A percentile compares a stretch with the other conserved stretches of the same genome.
Conservation (phyloP, 2,797 vertebrate species). For the Labroides dimidiatus region DNA sequence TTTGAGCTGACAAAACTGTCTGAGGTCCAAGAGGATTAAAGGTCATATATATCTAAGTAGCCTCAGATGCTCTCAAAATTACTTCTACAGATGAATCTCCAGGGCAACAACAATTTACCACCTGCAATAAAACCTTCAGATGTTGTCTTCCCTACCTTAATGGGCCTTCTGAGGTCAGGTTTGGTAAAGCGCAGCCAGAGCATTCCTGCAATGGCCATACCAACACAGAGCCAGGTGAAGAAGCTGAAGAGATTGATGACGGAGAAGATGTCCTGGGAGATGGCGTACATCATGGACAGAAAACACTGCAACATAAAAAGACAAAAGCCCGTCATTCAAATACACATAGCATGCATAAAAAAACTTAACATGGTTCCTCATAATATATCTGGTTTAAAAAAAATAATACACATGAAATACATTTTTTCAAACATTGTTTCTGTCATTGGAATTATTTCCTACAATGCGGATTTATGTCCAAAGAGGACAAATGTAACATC, state of each 20-base stretch:
- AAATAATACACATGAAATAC: too few species aligned
- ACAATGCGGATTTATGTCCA: too few species aligned
- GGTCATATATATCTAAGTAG: not conserved
- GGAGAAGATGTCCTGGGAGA: conserved; percentile 85
- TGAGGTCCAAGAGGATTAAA: conserved; percentile 9
- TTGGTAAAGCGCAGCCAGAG: conserved; percentile 81
- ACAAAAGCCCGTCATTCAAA: not conserved
- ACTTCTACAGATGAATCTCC: not conserved
- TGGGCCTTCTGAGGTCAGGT: conserved; percentile 77
- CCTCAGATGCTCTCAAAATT: not conserved
- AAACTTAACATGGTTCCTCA: too few species aligned
- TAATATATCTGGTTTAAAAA: too few species aligned
- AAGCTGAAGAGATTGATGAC: conserved; percentile 87
- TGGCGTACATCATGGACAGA: conserved; percentile 84
- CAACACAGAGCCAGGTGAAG: conserved; percentile 86
- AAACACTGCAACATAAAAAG: conserved; percentile 66
- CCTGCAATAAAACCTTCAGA: not conserved
- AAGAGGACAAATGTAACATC: too few species aligned
- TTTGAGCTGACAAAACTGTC: conserved; percentile 34
- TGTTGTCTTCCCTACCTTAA: conserved; percentile 73
- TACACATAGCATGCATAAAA: too few species aligned
- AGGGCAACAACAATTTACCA: not conserved
- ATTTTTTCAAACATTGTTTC: too few species aligned
- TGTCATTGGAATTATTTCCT: too few species aligned
- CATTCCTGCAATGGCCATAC: conserved; percentile 83